These are phyloP conservation scores for Drosophila prolongata DNA, from an alignment of 2,888 invertebrate species.

Conservation along the genomic window DNA sequence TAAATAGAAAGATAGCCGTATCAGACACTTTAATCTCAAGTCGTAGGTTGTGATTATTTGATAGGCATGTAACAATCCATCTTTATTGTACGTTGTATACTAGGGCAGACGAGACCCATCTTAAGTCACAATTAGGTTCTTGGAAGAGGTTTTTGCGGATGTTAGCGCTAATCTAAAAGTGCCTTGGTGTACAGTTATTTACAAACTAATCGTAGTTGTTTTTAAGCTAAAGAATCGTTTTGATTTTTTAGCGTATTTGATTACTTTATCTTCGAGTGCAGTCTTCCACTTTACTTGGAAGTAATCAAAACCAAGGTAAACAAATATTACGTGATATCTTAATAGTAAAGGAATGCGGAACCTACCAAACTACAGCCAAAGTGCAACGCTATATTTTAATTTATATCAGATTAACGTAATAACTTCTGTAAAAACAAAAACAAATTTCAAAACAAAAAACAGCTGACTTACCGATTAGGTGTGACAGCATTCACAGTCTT, in stretches of 20 bases:
- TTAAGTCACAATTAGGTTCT: neutral
- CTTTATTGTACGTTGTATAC: too few relatives aligned
- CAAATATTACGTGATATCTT: neutral
- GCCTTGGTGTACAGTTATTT: too few relatives aligned
- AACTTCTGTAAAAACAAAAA: too few relatives aligned
- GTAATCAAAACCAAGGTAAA: neutral
- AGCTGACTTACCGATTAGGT: too few relatives aligned
- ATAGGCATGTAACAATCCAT: neutral
- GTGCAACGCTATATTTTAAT: too few relatives aligned
- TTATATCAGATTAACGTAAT: too few relatives aligned
- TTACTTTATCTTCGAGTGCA: neutral
- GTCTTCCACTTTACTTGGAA: neutral
- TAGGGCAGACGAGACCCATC: neutral
- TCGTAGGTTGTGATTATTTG: neutral
- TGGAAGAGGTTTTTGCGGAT: neutral
- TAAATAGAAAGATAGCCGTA: neutral
- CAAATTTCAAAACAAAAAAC: too few relatives aligned
- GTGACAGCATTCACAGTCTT: too few relatives aligned
- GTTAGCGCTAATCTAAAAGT: too few relatives aligned
- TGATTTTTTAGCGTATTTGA: neutral
- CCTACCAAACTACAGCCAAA: neutral
- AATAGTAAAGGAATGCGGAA: neutral
- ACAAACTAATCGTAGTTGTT: neutral
- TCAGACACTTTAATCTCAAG: conserved; percentile 1
- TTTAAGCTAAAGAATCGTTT: neutral